phyloP scores from a whole-genome alignment of 1,140 invertebrate species.

The Neodiprion virginianus region DNA sequence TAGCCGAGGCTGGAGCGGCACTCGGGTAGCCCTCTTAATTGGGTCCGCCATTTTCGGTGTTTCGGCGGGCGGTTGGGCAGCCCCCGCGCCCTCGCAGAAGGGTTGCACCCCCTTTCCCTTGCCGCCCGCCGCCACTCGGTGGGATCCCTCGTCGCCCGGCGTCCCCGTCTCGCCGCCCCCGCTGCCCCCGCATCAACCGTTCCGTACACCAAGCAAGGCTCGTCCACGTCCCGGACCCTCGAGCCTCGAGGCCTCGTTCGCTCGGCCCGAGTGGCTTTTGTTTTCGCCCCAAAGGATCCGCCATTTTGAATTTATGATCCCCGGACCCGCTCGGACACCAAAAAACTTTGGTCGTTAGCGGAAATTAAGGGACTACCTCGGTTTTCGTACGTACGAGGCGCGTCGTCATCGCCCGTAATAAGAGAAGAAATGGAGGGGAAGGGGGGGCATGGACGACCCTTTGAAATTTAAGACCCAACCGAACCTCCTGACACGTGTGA shows the following conservation, averaged over 20 bases:
- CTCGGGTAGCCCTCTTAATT: slow-evolving; percentile 52
- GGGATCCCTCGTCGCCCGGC: background rate
- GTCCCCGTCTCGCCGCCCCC: slow-evolving; percentile 15
- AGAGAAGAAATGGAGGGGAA: background rate
- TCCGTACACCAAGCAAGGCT: slow-evolving; percentile 31
- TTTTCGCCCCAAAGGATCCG: slow-evolving; percentile 57
- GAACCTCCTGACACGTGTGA: no score
- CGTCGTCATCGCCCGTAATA: slow-evolving; percentile 12
- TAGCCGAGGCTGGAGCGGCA: background rate
- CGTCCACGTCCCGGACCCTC: slow-evolving; percentile 23
- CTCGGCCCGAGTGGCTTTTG: slow-evolving; percentile 55
- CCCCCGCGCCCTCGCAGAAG: background rate
- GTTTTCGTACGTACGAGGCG: slow-evolving; percentile 7
- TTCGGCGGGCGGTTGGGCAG: slow-evolving; percentile 33
- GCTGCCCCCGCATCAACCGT: slow-evolving; percentile 36
- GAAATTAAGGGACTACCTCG: slow-evolving; percentile 47
- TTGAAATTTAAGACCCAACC: no score
- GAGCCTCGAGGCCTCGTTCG: slow-evolving; percentile 20
- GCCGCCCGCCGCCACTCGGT: background rate
- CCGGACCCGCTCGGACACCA: slow-evolving; percentile 52
- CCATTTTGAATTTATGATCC: slow-evolving; percentile 64
- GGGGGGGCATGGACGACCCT: no score
- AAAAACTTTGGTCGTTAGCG: slow-evolving; percentile 62
- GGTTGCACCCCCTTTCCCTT: slow-evolving; percentile 37
- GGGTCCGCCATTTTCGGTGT: slow-evolving; percentile 62